These are phyloP conservation scores for silkworm (Bombyx mori) DNA, from an alignment of 1,140 invertebrate species.

Conservation along the genomic window ASM3026992v2 NC_085118.1:9562501-9563000, in stretches of 20 bases:
- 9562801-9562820: slow-evolving; percentile 90
- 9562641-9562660: slow-evolving; percentile 88
- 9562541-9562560: slow-evolving; percentile 85
- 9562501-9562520: slow-evolving; percentile 85
- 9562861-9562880: slow-evolving; percentile 86
- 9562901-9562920: slow-evolving; percentile 90
- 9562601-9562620: slow-evolving; percentile 92
- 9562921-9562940: slow-evolving; percentile 85
- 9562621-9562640: slow-evolving; percentile 90
- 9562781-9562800: slow-evolving; percentile 91
- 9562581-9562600: slow-evolving; percentile 93
- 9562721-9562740: slow-evolving; percentile 88
- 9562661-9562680: slow-evolving; percentile 88
- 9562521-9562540: slow-evolving; percentile 94
- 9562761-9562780: slow-evolving; percentile 92
- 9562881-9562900: slow-evolving; percentile 86
- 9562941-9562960: slow-evolving; percentile 89
- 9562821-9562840: slow-evolving; percentile 90
- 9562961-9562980: slow-evolving; percentile 91
- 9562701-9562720: slow-evolving; percentile 95
- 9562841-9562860: slow-evolving; percentile 90
- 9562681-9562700: slow-evolving; percentile 96
- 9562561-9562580: slow-evolving; percentile 93
- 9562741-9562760: slow-evolving; percentile 88
- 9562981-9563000: slow-evolving; percentile 89